phyloP scores from a whole-genome alignment of 2,113 vertebrate species.

The Rhombomys opimus region DNA sequence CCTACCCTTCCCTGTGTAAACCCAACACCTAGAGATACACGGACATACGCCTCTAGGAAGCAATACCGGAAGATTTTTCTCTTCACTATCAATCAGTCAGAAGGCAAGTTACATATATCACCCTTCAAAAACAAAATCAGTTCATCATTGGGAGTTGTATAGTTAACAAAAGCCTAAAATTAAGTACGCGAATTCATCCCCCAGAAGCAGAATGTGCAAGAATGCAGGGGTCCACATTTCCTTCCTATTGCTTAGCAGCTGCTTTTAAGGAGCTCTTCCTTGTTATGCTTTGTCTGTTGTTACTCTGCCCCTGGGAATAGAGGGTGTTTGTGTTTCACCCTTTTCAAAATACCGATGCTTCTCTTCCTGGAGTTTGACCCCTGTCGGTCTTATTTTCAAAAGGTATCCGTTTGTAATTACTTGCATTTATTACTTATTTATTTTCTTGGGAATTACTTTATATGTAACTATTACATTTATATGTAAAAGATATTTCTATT shows the following conservation, averaged over 20 bases:
- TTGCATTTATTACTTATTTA: background rate
- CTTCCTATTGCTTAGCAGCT: constrained; percentile 10
- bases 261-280: background rate
- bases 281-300: constrained; percentile 5
- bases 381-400: constrained; percentile 48
- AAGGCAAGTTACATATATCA: background rate
- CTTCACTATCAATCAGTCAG: background rate
- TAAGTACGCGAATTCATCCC: constrained; percentile 4
- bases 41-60: background rate
- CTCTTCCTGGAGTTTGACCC: background rate
- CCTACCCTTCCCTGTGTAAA: background rate
- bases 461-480: background rate
- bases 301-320: constrained; percentile 25
- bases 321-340: background rate
- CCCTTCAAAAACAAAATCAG: background rate
- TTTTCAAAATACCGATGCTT: constrained; percentile 29
- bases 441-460: background rate
- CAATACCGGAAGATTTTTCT: background rate
- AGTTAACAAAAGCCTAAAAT: constrained; percentile 31
- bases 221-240: background rate
- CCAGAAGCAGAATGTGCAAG: background rate
- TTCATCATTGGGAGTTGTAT: background rate
- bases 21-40: background rate
- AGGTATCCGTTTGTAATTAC: background rate
- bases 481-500: constrained; percentile 4